Percentiles rank a stretch among this genome's conserved stretches.
These are phyloP conservation scores for Rutpela maculata DNA, from an alignment of 2,888 invertebrate genomes.

Conservation along the genomic window DNA sequence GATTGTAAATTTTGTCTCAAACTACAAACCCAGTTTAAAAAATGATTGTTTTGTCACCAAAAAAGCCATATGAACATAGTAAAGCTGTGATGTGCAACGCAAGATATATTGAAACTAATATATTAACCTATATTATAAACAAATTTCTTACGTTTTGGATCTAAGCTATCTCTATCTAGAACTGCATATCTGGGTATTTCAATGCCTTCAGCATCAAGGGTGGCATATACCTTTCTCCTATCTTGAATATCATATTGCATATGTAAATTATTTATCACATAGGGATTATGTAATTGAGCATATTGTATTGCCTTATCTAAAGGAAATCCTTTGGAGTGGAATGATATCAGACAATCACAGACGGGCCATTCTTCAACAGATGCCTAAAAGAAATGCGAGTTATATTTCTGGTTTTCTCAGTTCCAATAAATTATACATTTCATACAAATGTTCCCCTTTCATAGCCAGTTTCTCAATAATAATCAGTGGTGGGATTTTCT, in stretches of 20 bases:
- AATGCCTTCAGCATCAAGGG: conserved; percentile 94
- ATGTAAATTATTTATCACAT: conserved; percentile 97
- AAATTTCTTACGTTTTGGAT: conserved; percentile 87
- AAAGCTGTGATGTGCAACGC: too few species aligned
- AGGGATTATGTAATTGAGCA: conserved; percentile 93
- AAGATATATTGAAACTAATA: too few species aligned
- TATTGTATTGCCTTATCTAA: conserved; percentile 98
- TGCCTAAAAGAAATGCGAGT: conserved; percentile 76
- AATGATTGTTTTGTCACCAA: too few species aligned
- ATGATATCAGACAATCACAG: conserved; percentile 98
- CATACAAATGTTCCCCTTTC: too few species aligned
- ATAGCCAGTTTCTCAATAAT: too few species aligned
- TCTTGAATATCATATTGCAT: conserved; percentile 99
- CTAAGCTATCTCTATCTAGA: conserved; percentile 93
- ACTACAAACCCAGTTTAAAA: too few species aligned
- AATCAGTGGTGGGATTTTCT: too few species aligned
- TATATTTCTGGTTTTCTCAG: background rate
- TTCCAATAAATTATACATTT: too few species aligned
- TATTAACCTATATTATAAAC: background rate
- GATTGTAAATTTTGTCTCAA: too few species aligned
- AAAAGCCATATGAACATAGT: too few species aligned
- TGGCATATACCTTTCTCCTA: conserved; percentile 95
- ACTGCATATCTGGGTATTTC: conserved; percentile 99
- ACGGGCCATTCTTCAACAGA: conserved; percentile 98
- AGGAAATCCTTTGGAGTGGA: conserved; percentile 99